Conservation (phyloP, 1,140 invertebrate genomes). For the Thaumetopoea pityocampa region DNA sequence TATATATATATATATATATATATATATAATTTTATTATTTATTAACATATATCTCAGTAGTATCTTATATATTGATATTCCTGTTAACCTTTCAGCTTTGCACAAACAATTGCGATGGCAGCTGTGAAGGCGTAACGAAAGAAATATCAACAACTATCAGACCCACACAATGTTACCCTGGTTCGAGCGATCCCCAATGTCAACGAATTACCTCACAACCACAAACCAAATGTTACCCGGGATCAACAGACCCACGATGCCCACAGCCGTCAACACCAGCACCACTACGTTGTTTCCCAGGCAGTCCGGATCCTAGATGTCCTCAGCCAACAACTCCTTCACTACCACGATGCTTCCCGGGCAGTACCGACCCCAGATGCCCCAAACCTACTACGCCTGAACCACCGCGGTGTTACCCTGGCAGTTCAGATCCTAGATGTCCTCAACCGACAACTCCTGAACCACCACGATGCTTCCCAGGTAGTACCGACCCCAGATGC, state of each 20-base stretch:
- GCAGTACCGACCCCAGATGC: constrained; percentile 51
- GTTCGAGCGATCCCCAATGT: constrained; percentile 54
- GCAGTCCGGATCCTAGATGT: constrained; percentile 55
- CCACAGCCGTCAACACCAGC: constrained; percentile 31
- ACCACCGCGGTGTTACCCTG: constrained; percentile 43
- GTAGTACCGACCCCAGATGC: constrained; percentile 57
- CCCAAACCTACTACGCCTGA: constrained; percentile 26
- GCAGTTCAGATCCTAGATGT: constrained; percentile 30
- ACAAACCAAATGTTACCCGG: constrained; percentile 43
- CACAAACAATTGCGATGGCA: constrained; percentile 55
- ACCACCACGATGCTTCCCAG: constrained; percentile 49
- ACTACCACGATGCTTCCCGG: constrained; percentile 39
- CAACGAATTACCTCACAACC: constrained; percentile 27
- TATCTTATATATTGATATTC: too few relatives aligned
- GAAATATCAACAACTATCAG: constrained; percentile 44
- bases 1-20: too few relatives aligned
- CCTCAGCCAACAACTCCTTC: constrained; percentile 26
- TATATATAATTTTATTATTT: too few relatives aligned
- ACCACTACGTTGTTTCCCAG: constrained; percentile 59
- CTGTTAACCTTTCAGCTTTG: constrained; percentile 54
- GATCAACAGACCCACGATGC: constrained; percentile 58
- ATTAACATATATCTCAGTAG: too few relatives aligned
- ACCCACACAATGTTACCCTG: constrained; percentile 53
- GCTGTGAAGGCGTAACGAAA: constrained; percentile 40
- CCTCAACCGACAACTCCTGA: constrained; percentile 22